Evolutionary conservation across 2,888 invertebrate species (phyloP).

Genomic region (Chloroclysta siterata): DNA sequence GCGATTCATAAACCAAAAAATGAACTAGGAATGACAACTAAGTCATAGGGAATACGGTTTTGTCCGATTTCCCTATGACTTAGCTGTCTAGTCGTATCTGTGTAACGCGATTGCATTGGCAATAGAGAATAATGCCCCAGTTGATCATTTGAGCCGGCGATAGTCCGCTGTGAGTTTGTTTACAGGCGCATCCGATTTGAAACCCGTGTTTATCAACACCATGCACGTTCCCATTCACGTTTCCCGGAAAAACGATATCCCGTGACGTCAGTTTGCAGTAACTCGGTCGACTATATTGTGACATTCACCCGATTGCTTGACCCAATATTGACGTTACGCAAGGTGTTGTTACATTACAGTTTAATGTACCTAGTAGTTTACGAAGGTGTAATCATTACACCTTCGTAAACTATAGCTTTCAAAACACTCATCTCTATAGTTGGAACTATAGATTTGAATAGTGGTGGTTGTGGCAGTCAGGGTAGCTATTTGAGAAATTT

Average conservation of each 20-base stretch:
- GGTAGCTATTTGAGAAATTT: not conserved
- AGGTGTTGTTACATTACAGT: not conserved
- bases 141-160: not conserved
- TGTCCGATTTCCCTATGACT: too few relatives aligned
- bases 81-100: too few relatives aligned
- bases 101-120: too few relatives aligned
- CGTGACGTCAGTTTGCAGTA: slow-evolving; percentile 45
- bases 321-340: slow-evolving; percentile 27
- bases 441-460: too few relatives aligned
- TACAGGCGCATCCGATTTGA: slow-evolving; percentile 19
- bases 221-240: slow-evolving; percentile 41
- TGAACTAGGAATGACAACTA: too few relatives aligned
- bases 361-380: too few relatives aligned
- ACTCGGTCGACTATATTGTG: slow-evolving; percentile 45
- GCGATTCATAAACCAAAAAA: too few relatives aligned
- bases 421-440: slow-evolving; percentile 7
- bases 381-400: too few relatives aligned
- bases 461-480: not conserved
- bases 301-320: slow-evolving; percentile 47
- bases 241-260: slow-evolving; percentile 33
- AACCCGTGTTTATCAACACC: slow-evolving; percentile 35
- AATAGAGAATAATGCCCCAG: too few relatives aligned
- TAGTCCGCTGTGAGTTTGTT: not conserved
- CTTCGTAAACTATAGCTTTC: slow-evolving; percentile 1
- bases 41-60: too few relatives aligned